Conservation (phyloP, 2,888 invertebrate genomes). For the Drepana falcataria region DNA sequence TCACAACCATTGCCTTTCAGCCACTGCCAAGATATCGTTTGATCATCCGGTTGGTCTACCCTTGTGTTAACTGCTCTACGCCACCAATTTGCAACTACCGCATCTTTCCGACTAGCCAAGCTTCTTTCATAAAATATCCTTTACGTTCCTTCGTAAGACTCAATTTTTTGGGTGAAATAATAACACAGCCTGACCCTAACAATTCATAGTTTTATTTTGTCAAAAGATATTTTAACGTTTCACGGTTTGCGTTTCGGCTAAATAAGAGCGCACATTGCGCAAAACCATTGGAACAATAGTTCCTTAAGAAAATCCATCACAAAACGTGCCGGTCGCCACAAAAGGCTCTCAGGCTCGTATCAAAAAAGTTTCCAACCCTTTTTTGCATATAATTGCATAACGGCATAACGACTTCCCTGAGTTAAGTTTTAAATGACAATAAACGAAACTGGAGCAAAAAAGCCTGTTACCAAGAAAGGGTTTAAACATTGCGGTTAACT, state of each 20-base stretch:
- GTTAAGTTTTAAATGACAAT: constrained; percentile 38
- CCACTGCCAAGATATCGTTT: too few species aligned
- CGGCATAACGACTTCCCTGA: constrained; percentile 52
- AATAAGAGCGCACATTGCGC: constrained; percentile 31
- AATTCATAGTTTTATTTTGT: not conserved
- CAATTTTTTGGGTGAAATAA: too few species aligned
- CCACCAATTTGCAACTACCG: too few species aligned
- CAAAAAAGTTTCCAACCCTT: constrained; percentile 41
- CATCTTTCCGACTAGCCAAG: too few species aligned
- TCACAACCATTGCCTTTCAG: too few species aligned
- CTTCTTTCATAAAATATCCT: too few species aligned
- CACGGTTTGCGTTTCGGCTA: constrained; percentile 25
- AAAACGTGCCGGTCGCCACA: constrained; percentile 25
- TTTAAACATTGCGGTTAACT: constrained; percentile 76
- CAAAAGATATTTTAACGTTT: constrained; percentile 26
- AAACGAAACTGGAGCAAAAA: constrained; percentile 69
- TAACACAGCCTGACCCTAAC: not conserved
- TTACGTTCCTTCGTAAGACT: too few species aligned
- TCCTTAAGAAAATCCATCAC: constrained; percentile 32
- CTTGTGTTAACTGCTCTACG: too few species aligned
- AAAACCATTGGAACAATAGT: constrained; percentile 30
- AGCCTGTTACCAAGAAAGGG: constrained; percentile 69
- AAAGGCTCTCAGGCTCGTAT: constrained; percentile 36
- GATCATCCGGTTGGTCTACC: too few species aligned
- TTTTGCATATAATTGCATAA: constrained; percentile 74